phyloP scores from a whole-genome alignment of 2,888 invertebrate genomes.

The Amiota mariae region DNA sequence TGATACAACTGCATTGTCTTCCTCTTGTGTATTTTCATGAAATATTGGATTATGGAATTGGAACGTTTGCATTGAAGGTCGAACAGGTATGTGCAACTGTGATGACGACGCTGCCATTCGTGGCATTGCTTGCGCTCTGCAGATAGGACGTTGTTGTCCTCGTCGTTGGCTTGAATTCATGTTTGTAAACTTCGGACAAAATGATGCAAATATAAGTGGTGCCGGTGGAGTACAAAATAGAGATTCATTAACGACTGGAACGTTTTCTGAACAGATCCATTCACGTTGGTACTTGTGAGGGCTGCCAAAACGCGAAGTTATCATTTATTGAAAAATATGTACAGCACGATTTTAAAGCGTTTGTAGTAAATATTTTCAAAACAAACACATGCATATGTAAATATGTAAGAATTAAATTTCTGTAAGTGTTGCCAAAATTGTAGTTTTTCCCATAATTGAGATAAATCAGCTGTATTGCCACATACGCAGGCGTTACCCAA shows the following conservation, averaged over 20 bases:
- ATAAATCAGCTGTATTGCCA: no score
- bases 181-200: neutral
- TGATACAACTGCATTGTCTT: constrained; percentile 81
- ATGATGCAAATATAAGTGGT: constrained; percentile 20
- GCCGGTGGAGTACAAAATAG: neutral
- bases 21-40: constrained; percentile 82
- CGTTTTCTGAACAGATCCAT: neutral
- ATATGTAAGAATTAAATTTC: no score
- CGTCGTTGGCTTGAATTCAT: neutral
- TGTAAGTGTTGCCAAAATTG: no score
- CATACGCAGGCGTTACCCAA: no score
- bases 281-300: neutral
- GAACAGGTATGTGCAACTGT: constrained; percentile 41
- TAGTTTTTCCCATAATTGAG: no score
- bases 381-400: no score
- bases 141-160: constrained; percentile 29
- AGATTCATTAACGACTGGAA: constrained; percentile 6
- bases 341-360: no score
- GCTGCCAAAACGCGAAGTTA: neutral
- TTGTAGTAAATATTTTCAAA: no score
- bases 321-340: no score
- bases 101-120: constrained; percentile 29
- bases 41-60: constrained; percentile 77
- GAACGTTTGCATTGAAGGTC: constrained; percentile 56
- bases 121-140: constrained; percentile 24